Conservation (phyloP, 2,888 invertebrate genomes). For the Ichneumon xanthorius region DNA sequence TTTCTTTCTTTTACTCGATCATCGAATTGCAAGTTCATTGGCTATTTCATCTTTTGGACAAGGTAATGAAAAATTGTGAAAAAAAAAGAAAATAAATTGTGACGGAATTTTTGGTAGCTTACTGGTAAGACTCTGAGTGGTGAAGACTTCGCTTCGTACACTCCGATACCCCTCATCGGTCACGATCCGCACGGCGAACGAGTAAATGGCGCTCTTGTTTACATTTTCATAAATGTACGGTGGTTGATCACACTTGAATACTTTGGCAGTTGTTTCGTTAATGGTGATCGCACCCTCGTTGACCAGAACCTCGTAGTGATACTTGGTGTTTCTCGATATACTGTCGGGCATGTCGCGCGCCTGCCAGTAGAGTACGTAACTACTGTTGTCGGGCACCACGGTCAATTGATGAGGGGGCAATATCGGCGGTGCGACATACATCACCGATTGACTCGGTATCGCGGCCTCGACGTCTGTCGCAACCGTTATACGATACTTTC, state of each 20-base stretch:
- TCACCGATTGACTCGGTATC: conserved; percentile 85
- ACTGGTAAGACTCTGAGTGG: conserved; percentile 81
- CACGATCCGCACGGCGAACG: conserved; percentile 88
- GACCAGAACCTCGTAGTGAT: conserved; percentile 89
- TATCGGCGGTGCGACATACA: conserved; percentile 87
- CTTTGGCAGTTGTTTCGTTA: conserved; percentile 84
- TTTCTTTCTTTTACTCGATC: not conserved
- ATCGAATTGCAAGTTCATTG: not conserved
- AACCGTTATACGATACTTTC: conserved; percentile 86
- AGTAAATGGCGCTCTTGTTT: conserved; percentile 86
- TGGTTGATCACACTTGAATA: conserved; percentile 86
- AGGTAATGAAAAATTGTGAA: not conserved
- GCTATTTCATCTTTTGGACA: not conserved
- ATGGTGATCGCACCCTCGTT: conserved; percentile 86
- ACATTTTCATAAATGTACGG: conserved; percentile 87
- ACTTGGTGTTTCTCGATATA: conserved; percentile 80
- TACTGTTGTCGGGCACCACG: conserved; percentile 87
- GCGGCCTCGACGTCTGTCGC: conserved; percentile 85
- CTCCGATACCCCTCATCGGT: conserved; percentile 88
- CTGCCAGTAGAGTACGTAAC: conserved; percentile 89
- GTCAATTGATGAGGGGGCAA: conserved; percentile 88
- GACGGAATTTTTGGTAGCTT: conserved; percentile 62
- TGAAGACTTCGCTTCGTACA: conserved; percentile 87
- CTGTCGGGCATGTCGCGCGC: conserved; percentile 84
- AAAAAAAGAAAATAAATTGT: conserved; percentile 13